Conservation (phyloP, 2,113 vertebrate species). For the Ranitomeya imitator region DNA sequence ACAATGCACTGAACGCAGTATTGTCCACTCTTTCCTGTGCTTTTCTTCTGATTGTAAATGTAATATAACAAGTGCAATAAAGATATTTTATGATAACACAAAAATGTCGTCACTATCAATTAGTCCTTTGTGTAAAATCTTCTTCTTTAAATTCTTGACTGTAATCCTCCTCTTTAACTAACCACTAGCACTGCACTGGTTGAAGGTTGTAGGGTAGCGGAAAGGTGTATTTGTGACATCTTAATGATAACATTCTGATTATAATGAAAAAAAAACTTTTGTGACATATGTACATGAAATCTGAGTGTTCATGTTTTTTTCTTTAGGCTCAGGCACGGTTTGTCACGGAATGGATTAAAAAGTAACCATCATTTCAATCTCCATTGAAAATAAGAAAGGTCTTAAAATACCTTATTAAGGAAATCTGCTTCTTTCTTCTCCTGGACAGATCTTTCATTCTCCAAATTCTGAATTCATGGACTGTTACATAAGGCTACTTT, state of each 20-base stretch:
- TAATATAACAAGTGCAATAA: slow-evolving; percentile 16
- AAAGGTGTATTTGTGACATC: not conserved
- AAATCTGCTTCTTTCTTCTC: too few relatives aligned
- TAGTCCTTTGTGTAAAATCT: not conserved
- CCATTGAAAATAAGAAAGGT: too few relatives aligned
- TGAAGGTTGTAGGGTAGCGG: not conserved
- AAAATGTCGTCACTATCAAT: not conserved
- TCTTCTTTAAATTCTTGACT: not conserved
- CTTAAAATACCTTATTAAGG: too few relatives aligned
- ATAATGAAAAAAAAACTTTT: not conserved
- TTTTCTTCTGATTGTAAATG: slow-evolving; percentile 14
- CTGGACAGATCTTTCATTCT: too few relatives aligned
- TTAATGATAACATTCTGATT: not conserved
- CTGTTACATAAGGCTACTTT: too few relatives aligned
- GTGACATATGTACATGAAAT: not conserved
- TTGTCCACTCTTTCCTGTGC: not conserved
- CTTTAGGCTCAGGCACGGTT: not conserved
- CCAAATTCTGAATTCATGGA: too few relatives aligned
- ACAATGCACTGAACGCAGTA: not conserved
- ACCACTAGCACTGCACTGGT: slow-evolving; percentile 27
- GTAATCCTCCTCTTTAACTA: not conserved
- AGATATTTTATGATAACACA: slow-evolving; percentile 12
- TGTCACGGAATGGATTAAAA: too few relatives aligned
- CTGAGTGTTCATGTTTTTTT: not conserved
- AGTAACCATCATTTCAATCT: too few relatives aligned